These are phyloP conservation scores for Atta colombica DNA, from an alignment of 1,140 invertebrate species.

Conservation along the genomic window DNA sequence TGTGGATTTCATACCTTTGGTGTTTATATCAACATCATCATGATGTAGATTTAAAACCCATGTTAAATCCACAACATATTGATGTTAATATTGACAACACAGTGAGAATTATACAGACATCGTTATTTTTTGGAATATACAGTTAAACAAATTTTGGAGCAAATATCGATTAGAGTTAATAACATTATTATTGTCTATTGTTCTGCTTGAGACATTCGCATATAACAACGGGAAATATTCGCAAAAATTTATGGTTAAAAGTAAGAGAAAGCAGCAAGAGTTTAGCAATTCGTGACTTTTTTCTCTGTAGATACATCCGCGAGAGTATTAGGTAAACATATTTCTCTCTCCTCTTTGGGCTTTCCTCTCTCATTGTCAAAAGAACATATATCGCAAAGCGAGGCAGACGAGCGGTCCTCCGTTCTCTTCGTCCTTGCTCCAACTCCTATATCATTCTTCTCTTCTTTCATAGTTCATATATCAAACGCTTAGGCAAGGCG, in stretches of 20 bases:
- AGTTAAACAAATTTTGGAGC: too few species aligned
- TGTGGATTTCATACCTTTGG: too few species aligned
- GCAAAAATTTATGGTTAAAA: background rate
- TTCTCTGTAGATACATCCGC: background rate
- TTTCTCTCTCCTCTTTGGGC: background rate
- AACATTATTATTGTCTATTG: too few species aligned
- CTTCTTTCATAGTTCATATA: slow-evolving; percentile 79
- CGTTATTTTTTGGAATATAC: too few species aligned
- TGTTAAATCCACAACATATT: too few species aligned
- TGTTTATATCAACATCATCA: too few species aligned
- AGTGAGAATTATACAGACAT: too few species aligned
- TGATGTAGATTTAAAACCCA: too few species aligned
- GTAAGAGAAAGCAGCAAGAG: background rate
- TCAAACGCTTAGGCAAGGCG: slow-evolving; percentile 81
- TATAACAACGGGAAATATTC: background rate
- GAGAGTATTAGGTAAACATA: slow-evolving; percentile 34
- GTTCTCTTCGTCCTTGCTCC: background rate
- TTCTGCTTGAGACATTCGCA: background rate
- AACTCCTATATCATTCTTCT: slow-evolving; percentile 67
- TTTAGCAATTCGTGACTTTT: background rate
- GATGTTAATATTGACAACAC: too few species aligned
- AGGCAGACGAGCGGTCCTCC: slow-evolving; percentile 34
- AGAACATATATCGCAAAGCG: slow-evolving; percentile 45
- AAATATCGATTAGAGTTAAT: too few species aligned
- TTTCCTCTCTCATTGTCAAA: slow-evolving; percentile 62